These are phyloP conservation scores for Notothenia coriiceps DNA, from an alignment of 2,113 vertebrate species.

Conservation along the genomic window DNA sequence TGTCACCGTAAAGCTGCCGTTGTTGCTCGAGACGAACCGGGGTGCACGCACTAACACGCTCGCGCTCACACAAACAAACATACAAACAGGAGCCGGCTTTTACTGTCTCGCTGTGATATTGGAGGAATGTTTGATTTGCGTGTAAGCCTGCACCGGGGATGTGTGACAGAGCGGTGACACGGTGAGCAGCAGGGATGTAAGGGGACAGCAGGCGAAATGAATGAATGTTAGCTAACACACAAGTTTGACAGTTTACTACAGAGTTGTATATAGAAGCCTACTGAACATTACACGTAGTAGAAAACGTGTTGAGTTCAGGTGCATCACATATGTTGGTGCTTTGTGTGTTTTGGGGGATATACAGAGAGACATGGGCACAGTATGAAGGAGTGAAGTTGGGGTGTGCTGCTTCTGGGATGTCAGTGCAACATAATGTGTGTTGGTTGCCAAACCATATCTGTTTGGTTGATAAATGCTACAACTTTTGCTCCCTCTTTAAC, in stretches of 20 bases:
- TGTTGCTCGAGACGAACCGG: slow-evolving; percentile 53
- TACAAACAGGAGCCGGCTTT: slow-evolving; percentile 13
- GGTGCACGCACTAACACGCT: slow-evolving; percentile 24
- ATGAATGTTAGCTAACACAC: background rate
- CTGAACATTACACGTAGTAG: background rate
- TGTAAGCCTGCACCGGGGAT: background rate
- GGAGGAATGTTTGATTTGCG: slow-evolving; percentile 26
- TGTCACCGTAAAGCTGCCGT: slow-evolving; percentile 66
- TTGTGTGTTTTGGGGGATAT: too few relatives aligned
- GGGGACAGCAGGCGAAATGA: background rate
- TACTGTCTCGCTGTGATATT: slow-evolving; percentile 18
- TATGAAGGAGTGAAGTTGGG: slow-evolving; percentile 20
- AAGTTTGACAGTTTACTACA: slow-evolving; percentile 26
- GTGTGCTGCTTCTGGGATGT: background rate
- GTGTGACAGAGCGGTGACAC: slow-evolving; percentile 24
- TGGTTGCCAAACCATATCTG: background rate
- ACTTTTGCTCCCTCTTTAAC: background rate
- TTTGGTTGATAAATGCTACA: background rate
- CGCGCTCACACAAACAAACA: background rate
- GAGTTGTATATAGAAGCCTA: background rate
- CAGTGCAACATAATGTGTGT: background rate
- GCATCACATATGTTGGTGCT: background rate
- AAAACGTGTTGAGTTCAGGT: background rate
- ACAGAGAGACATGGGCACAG: background rate
- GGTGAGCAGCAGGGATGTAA: background rate